Evolutionary conservation across 1,140 invertebrate species (phyloP).

Genomic region (Drosophila prosaltans): DNA sequence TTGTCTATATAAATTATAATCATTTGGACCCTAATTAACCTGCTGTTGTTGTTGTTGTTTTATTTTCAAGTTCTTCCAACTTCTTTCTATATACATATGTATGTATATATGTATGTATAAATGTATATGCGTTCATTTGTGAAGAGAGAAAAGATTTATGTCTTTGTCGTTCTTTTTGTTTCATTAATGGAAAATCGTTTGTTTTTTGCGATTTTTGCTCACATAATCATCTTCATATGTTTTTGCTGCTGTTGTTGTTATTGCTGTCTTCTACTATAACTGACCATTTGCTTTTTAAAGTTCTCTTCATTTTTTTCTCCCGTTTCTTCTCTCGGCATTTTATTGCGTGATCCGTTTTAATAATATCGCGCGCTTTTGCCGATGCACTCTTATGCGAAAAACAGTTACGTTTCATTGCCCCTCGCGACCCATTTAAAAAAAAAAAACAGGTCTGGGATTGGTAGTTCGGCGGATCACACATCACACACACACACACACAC

Average conservation of each 20-base stretch:
- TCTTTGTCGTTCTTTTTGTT: too few species aligned
- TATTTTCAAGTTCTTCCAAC: neutral
- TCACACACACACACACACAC: neutral
- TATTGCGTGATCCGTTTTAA: slow-evolving; percentile 13
- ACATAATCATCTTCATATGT: neutral
- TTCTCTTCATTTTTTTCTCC: neutral
- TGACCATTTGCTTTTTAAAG: neutral
- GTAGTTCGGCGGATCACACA: neutral
- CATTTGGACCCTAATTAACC: slow-evolving; percentile 8
- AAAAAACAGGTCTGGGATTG: slow-evolving; percentile 3
- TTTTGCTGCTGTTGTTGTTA: neutral
- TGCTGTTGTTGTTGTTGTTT: neutral
- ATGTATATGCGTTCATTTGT: too few species aligned
- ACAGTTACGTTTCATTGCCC: slow-evolving; percentile 9
- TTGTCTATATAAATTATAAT: neutral
- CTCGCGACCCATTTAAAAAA: neutral
- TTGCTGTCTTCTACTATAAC: neutral
- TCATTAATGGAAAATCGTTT: neutral
- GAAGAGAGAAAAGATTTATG: neutral
- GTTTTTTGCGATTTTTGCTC: neutral
- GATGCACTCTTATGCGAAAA: slow-evolving; percentile 4
- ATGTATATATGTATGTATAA: too few species aligned
- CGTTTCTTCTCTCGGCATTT: neutral
- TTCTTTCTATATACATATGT: neutral
- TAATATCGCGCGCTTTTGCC: slow-evolving; percentile 10